These are phyloP conservation scores for Ectropis grisescens DNA, from an alignment of 1,140 invertebrate species.

Conservation along the genomic window DNA sequence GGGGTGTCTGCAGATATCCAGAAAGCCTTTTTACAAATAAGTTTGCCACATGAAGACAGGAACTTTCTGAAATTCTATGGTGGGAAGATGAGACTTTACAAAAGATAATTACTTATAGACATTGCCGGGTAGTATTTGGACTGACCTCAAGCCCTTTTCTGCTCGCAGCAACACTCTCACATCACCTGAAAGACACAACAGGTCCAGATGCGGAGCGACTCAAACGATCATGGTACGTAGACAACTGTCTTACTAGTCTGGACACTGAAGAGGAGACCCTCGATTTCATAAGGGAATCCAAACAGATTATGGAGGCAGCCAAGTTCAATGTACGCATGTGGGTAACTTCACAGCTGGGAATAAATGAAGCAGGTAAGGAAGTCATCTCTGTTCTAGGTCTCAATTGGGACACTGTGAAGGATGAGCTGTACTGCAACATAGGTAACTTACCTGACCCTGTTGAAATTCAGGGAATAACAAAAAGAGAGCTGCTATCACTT, in stretches of 20 bases:
- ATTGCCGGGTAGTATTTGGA: conserved; percentile 5
- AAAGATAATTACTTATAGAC: conserved; percentile 1
- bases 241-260: conserved; percentile 2
- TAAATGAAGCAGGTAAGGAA: conserved; percentile 1
- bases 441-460: neutral
- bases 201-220: neutral
- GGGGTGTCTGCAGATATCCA: conserved; percentile 51
- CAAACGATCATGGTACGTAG: conserved; percentile 1
- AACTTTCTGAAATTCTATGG: conserved; percentile 2
- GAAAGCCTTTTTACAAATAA: conserved; percentile 12
- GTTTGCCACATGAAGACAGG: neutral
- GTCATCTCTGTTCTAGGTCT: conserved; percentile 1
- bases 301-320: neutral
- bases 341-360: neutral
- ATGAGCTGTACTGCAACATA: neutral
- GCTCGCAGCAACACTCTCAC: conserved; percentile 1
- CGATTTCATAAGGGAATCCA: conserved; percentile 1
- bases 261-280: neutral
- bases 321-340: conserved; percentile 2
- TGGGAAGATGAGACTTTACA: neutral
- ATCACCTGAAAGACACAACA: conserved; percentile 2
- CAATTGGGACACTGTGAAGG: neutral
- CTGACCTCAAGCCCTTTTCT: conserved; percentile 5
- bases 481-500: conserved; percentile 7
- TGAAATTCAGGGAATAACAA: neutral